Conservation (phyloP, 2,797 vertebrate genomes). For the Bradypodion ventrale region DNA sequence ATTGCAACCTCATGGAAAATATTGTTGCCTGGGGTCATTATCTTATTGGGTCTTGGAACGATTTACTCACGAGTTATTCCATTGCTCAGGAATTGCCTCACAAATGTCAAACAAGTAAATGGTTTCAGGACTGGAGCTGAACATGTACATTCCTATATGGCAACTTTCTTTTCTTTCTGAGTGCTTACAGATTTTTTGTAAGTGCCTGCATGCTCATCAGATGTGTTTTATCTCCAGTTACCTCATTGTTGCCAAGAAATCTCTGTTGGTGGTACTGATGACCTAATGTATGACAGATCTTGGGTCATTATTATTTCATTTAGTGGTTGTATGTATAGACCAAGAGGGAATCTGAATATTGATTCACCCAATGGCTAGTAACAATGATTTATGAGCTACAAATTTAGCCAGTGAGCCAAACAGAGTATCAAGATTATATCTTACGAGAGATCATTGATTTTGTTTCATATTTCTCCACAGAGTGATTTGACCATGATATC, state of each 20-base stretch:
- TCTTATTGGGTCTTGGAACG: background rate
- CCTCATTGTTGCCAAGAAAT: constrained; percentile 70
- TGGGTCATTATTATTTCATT: constrained; percentile 86
- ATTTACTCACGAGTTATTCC: constrained; percentile 12
- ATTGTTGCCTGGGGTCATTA: constrained; percentile 3
- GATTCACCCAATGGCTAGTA: constrained; percentile 89
- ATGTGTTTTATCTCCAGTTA: constrained; percentile 64
- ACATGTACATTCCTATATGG: background rate
- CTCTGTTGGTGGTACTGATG: constrained; percentile 75
- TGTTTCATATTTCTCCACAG: constrained; percentile 70
- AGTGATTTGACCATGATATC: constrained; percentile 61
- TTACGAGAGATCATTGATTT: constrained; percentile 72
- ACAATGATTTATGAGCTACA: constrained; percentile 87
- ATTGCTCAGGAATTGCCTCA: background rate
- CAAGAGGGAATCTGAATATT: constrained; percentile 88
- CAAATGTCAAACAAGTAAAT: background rate
- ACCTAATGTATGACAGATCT: constrained; percentile 75
- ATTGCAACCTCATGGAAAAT: constrained; percentile 19
- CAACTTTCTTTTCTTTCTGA: constrained; percentile 13
- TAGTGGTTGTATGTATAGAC: constrained; percentile 83
- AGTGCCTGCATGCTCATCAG: constrained; percentile 59
- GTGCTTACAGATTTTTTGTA: constrained; percentile 52
- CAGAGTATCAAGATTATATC: constrained; percentile 67
- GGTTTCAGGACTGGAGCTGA: background rate
- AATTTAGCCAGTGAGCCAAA: constrained; percentile 78